Evolutionary conservation across 2,888 invertebrate species (phyloP).

Genomic region (Cryptus armator): DNA sequence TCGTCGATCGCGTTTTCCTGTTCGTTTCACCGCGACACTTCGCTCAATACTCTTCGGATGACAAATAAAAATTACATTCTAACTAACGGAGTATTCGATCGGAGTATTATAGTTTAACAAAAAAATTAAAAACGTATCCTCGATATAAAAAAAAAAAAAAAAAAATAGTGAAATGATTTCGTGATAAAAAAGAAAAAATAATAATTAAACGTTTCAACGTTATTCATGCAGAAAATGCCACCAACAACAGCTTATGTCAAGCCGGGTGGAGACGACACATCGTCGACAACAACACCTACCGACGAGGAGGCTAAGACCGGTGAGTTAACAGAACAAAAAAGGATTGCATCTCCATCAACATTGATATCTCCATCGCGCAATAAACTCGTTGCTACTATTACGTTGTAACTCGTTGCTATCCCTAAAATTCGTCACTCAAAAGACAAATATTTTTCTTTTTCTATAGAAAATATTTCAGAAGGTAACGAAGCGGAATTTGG

Average conservation of each 20-base stretch:
- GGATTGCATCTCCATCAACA: not conserved
- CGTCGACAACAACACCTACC: slow-evolving; percentile 68
- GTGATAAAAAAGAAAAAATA: not conserved
- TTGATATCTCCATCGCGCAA: not conserved
- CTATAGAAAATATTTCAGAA: slow-evolving; percentile 46
- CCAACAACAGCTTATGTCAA: slow-evolving; percentile 52
- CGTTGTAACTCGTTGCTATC: too few species aligned
- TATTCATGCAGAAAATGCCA: slow-evolving; percentile 79
- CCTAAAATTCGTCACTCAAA: not conserved
- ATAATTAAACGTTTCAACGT: slow-evolving; percentile 46
- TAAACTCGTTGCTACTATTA: too few species aligned
- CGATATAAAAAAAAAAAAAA: slow-evolving; percentile 26
- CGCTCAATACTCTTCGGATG: not conserved
- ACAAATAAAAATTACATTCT: not conserved
- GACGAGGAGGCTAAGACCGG: slow-evolving; percentile 73
- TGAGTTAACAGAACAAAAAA: slow-evolving; percentile 59
- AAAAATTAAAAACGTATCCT: not conserved
- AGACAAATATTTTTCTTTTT: not conserved
- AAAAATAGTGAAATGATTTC: not conserved
- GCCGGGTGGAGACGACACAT: slow-evolving; percentile 63
- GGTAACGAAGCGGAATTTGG: slow-evolving; percentile 70
- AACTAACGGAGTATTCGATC: too few species aligned
- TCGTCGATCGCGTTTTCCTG: slow-evolving; percentile 20
- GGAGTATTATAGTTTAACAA: not conserved
- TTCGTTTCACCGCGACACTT: not conserved